phyloP scores from a whole-genome alignment of 2,888 invertebrate species.

The Chironomus riparius region DNA sequence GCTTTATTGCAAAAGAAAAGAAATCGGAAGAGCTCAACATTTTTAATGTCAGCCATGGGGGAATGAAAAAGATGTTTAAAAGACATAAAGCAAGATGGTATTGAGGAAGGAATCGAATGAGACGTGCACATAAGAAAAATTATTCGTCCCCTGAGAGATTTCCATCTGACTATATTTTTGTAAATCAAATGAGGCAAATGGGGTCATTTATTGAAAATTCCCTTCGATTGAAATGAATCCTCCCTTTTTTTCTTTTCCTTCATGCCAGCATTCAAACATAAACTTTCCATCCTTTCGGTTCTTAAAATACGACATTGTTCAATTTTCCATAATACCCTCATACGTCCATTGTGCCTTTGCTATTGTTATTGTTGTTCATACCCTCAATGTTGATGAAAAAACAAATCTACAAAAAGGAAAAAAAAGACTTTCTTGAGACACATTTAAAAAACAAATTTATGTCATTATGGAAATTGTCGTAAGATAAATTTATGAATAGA shows the following conservation, averaged over 20 bases:
- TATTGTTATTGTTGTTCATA: neutral
- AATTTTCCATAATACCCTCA: neutral
- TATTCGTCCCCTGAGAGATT: conserved; percentile 15
- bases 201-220: conserved; percentile 22
- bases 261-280: neutral
- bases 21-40: too few relatives aligned
- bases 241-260: neutral
- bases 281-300: neutral
- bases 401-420: conserved; percentile 4
- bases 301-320: neutral
- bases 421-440: neutral
- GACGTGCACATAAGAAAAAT: neutral
- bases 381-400: neutral
- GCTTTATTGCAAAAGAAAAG: neutral
- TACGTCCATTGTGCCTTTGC: neutral
- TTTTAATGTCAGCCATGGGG: neutral
- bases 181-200: conserved; percentile 12
- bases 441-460: conserved; percentile 21
- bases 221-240: neutral
- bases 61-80: neutral
- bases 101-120: neutral
- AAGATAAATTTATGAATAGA: conserved; percentile 14
- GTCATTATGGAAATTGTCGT: conserved; percentile 19
- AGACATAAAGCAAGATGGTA: neutral
- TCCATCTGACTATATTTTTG: conserved; percentile 10